phyloP scores from a whole-genome alignment of 1,140 invertebrate genomes.

The Meloidogyne floridensis region DNA sequence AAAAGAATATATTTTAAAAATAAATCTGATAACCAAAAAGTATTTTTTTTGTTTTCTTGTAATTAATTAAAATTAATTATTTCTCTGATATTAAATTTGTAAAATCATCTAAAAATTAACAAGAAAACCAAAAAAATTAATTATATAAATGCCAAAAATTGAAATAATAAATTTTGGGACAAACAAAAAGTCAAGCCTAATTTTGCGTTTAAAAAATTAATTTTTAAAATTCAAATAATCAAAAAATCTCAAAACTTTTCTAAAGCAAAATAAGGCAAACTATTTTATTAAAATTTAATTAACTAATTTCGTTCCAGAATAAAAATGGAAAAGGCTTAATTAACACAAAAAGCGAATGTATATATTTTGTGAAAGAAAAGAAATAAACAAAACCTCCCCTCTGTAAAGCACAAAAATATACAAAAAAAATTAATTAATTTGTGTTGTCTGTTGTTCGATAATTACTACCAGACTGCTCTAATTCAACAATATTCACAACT shows the following conservation, averaged over 20 bases:
- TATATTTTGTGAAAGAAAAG: background rate
- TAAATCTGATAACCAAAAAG: too few relatives aligned
- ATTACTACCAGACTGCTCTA: background rate
- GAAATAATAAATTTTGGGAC: background rate
- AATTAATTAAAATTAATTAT: too few relatives aligned
- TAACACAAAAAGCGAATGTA: background rate
- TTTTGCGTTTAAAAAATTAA: background rate
- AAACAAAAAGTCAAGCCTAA: background rate
- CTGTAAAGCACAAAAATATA: background rate
- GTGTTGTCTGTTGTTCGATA: background rate
- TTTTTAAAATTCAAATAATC: background rate
- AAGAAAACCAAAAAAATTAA: background rate
- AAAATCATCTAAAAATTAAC: too few relatives aligned
- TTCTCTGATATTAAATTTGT: background rate
- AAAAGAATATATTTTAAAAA: too few relatives aligned
- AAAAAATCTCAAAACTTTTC: too few relatives aligned
- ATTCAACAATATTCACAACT: background rate
- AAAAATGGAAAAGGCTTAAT: background rate
- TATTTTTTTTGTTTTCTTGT: too few relatives aligned
- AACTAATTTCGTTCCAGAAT: background rate
- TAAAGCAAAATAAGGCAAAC: too few relatives aligned
- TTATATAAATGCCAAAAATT: background rate
- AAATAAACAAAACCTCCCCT: background rate
- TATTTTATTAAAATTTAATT: background rate
- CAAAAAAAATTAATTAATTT: background rate